These are phyloP conservation scores for Pyrochroa serraticornis DNA, from an alignment of 2,888 invertebrate genomes.

Conservation along the genomic window DNA sequence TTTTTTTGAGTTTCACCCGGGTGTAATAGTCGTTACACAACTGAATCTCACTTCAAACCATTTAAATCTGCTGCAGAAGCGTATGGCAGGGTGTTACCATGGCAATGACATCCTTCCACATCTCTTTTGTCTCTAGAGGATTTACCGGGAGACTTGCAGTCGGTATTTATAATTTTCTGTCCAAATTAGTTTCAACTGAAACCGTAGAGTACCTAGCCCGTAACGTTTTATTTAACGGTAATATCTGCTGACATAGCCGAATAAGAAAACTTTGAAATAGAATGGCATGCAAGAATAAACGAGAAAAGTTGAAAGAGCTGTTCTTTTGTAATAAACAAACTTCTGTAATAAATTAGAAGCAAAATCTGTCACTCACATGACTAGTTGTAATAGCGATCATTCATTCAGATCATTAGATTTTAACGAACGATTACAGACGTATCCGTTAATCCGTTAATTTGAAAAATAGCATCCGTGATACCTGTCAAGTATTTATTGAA, in stretches of 20 bases:
- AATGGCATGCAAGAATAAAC: too few species aligned
- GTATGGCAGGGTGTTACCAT: slow-evolving; percentile 44
- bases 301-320: too few species aligned
- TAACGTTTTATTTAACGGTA: slow-evolving; percentile 18
- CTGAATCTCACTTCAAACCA: slow-evolving; percentile 38
- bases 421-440: too few species aligned
- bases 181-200: slow-evolving; percentile 24
- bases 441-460: too few species aligned
- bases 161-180: slow-evolving; percentile 26
- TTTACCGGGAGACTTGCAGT: slow-evolving; percentile 31
- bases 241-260: slow-evolving; percentile 16
- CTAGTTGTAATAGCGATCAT: too few species aligned
- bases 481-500: too few species aligned
- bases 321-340: too few species aligned
- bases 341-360: too few species aligned
- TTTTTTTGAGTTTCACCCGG: neutral
- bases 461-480: too few species aligned
- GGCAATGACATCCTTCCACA: slow-evolving; percentile 48
- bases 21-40: slow-evolving; percentile 27
- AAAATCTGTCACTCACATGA: too few species aligned
- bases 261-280: neutral
- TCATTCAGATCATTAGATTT: too few species aligned
- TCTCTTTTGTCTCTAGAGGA: slow-evolving; percentile 42
- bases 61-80: slow-evolving; percentile 45
- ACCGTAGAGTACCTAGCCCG: neutral